Percentiles rank a stretch among this genome's conserved stretches.
These are phyloP conservation scores for Agapostemon virescens DNA, from an alignment of 2,888 invertebrate species.

Conservation along the genomic window DNA sequence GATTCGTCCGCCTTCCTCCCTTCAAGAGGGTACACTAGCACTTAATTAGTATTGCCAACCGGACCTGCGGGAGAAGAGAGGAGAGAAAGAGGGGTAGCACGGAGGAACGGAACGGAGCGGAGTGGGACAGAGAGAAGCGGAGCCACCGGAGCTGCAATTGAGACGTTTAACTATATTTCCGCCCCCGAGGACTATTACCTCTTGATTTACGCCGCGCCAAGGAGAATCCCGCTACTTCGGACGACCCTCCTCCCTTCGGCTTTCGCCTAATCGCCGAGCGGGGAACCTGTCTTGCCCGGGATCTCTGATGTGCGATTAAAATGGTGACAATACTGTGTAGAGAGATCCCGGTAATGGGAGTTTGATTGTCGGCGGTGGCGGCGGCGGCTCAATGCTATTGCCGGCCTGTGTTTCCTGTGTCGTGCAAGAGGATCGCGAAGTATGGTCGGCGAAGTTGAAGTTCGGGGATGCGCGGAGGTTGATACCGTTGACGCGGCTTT, in stretches of 20 bases:
- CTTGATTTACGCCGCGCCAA: constrained; percentile 56
- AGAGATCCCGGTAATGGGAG: neutral
- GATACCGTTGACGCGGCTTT: too few species aligned
- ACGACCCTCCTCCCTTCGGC: neutral
- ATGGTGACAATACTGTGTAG: neutral
- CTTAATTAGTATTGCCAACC: constrained; percentile 77
- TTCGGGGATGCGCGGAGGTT: too few species aligned
- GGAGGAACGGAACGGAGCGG: constrained; percentile 48
- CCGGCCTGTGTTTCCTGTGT: neutral
- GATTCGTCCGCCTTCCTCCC: constrained; percentile 71
- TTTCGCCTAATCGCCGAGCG: constrained; percentile 4
- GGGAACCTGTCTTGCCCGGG: neutral
- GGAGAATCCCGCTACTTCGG: neutral
- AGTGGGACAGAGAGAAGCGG: constrained; percentile 45
- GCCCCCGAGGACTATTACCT: constrained; percentile 62
- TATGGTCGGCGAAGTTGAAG: too few species aligned
- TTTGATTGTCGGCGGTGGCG: neutral
- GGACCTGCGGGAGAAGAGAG: constrained; percentile 64
- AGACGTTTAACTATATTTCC: constrained; percentile 75
- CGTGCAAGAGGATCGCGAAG: too few species aligned
- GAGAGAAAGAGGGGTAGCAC: too few species aligned
- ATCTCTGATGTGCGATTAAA: constrained; percentile 16
- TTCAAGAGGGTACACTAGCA: constrained; percentile 70
- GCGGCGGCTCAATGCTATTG: too few species aligned
- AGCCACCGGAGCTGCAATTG: constrained; percentile 65